Evolutionary conservation across 1,140 invertebrate species (phyloP), one percentile per base, ranked within the genome.

Genomic region (Caenorhabditis tropicalis): DNA sequence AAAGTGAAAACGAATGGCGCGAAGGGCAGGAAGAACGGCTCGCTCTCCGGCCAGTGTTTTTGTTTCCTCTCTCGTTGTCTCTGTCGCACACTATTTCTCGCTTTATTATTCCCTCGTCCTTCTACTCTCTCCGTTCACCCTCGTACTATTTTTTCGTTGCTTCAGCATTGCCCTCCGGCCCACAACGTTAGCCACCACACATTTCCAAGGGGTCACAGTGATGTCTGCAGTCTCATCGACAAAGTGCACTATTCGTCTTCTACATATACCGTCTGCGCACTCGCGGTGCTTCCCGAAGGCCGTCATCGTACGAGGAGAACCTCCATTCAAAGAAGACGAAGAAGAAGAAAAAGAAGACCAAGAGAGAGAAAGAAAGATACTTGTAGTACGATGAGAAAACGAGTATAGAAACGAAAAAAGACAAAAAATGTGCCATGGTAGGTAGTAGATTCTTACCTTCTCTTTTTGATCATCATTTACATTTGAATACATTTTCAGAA

Each of bases 401-500:
- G 19, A 74, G 33, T 74, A 43, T 43, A 74, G n/a, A n/a, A 74
- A 46, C n/a, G 46, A 53, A 24, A 48, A 79, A 51, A n/a, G 31
- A 51, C n/a, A n/a, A 81, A 56, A 81, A 36, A 51, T 56, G 46
- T 56, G 79, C 36, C 1, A 33, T 53, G 79, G 51, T 56, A 19
- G 53, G 48, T 56, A 6, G 16, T 31, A 16, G 48, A 12, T 19
- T 81, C 46, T 81, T 27, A n/a, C 27, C 48, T 79, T 81, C 3
- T n/a, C 5, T 39, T 39, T 6, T 79, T n/a, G n/a, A 21, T 10
- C n/a, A 21, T 39, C 10, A 5, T 31, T 53, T 9, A 19, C 51
- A 51, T 51, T 19, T 15, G 0, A 21, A 33, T 21, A 33, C 19
- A 21, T 9, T 81, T 81, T 33, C 79, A 81, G 81, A 56, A 33